These are phyloP conservation scores for Hyles vespertilio DNA, from an alignment of 1,140 invertebrate genomes.

Conservation along the genomic window DNA sequence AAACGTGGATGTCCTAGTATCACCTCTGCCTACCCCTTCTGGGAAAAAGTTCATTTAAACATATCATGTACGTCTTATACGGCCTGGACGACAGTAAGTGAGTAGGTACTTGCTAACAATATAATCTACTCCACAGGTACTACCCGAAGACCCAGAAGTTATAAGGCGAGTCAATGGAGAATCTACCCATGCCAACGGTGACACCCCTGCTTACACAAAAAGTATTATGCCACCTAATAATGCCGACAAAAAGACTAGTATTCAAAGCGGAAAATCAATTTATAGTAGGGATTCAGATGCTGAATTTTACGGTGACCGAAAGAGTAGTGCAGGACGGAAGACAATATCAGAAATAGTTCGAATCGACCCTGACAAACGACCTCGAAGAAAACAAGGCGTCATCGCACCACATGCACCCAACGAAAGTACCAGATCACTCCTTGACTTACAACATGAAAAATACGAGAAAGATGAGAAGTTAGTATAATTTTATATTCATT, in stretches of 20 bases:
- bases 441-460: slow-evolving; percentile 62
- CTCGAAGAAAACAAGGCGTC: slow-evolving; percentile 47
- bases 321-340: slow-evolving; percentile 48
- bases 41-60: too few species aligned
- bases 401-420: slow-evolving; percentile 51
- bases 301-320: slow-evolving; percentile 41
- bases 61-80: too few species aligned
- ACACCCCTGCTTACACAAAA: slow-evolving; percentile 23
- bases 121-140: slow-evolving; percentile 11
- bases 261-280: slow-evolving; percentile 48
- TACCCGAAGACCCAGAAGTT: slow-evolving; percentile 13
- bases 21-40: too few species aligned
- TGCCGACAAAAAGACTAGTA: slow-evolving; percentile 47
- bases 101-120: too few species aligned
- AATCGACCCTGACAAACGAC: slow-evolving; percentile 38
- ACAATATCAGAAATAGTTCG: slow-evolving; percentile 55
- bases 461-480: slow-evolving; percentile 65
- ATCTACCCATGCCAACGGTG: slow-evolving; percentile 10
- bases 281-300: slow-evolving; percentile 39
- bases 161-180: slow-evolving; percentile 9
- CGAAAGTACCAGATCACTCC: slow-evolving; percentile 36
- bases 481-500: neutral
- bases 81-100: too few species aligned
- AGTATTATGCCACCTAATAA: slow-evolving; percentile 36
- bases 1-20: too few species aligned